Base-by-base conservation (phyloP, 2,797 vertebrate genomes). In the Sparus aurata region DNA sequence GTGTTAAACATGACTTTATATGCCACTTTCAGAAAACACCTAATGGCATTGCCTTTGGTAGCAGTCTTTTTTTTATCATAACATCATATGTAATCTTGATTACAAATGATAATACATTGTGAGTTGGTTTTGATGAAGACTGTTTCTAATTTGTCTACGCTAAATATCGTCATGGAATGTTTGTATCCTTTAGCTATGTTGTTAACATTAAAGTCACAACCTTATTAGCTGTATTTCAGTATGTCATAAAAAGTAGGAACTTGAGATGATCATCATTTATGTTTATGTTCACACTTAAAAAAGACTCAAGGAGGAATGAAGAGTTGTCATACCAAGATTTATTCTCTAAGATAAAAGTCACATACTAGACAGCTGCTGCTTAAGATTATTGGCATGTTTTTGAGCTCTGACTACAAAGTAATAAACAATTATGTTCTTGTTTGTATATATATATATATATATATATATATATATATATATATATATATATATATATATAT, bases 371-470 rank as follows among this genome's bases (percentile, higher is more conserved):
- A 43, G 54, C 54, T 57, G 22, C 38, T 45, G 16, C 3, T 22
- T 22, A 20, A n/a, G 12, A 9, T 5, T 15, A 12, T 11, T 50
- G 7, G 11, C 30, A 25, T 34, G 43, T 7, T 30, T 22, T 62
- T 41, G 34, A 59, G 53, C 30, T 64, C 67, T 34, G 41, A n/a
- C 34, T 63, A 22, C 16, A 63, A 77, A 18, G 8, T 59, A 49
- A 66, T 15, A 30, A 34, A 66, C 54, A 57, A 77, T 52, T 12
- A 17, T 70, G 38, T 5, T 52, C 63, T 46, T n/a, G n/a, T n/a
- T n/a, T 41, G 23, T 69, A n/a, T 60, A 73, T n/a, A n/a, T n/a
- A n/a, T n/a, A n/a, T n/a, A n/a, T n/a, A n/a, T n/a, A n/a, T n/a
- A n/a, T n/a, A n/a, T n/a, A n/a, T n/a, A n/a, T n/a, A n/a, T n/a